Evolutionary conservation across 2,113 vertebrate species (phyloP).

Genomic region (Cryptotis parvus): DNA sequence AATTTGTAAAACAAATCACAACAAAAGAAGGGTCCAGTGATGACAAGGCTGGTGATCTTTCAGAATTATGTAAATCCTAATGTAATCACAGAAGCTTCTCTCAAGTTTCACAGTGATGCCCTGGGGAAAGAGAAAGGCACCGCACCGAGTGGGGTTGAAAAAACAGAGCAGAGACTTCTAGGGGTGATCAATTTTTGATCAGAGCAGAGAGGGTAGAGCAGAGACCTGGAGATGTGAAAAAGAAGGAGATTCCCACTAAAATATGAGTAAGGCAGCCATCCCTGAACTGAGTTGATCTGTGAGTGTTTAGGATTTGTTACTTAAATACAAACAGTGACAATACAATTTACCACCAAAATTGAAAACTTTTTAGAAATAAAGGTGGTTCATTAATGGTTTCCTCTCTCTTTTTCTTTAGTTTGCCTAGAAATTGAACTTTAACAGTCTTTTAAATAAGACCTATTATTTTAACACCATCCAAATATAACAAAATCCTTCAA

Average conservation of each 20-base stretch:
- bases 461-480: constrained; percentile 25
- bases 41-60: not conserved
- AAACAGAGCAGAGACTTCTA: constrained; percentile 17
- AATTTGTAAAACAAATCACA: not conserved
- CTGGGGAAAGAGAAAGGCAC: constrained; percentile 36
- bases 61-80: not conserved
- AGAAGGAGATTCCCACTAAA: constrained; percentile 50
- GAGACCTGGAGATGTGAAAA: constrained; percentile 5
- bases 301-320: constrained; percentile 55
- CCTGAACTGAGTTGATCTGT: constrained; percentile 49
- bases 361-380: constrained; percentile 32
- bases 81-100: not conserved
- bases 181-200: constrained; percentile 61
- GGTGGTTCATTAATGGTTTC: not conserved
- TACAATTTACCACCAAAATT: constrained; percentile 27
- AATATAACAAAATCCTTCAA: constrained; percentile 5
- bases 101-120: constrained; percentile 5
- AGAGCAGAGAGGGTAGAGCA: constrained; percentile 23
- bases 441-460: not conserved
- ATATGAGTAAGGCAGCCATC: constrained; percentile 5
- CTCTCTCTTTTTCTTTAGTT: not conserved
- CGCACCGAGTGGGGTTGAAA: not conserved
- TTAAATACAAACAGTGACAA: not conserved
- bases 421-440: constrained; percentile 18
- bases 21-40: not conserved